phyloP scores from a whole-genome alignment of 2,113 vertebrate species.

The Scytalopus superciliaris region DNA sequence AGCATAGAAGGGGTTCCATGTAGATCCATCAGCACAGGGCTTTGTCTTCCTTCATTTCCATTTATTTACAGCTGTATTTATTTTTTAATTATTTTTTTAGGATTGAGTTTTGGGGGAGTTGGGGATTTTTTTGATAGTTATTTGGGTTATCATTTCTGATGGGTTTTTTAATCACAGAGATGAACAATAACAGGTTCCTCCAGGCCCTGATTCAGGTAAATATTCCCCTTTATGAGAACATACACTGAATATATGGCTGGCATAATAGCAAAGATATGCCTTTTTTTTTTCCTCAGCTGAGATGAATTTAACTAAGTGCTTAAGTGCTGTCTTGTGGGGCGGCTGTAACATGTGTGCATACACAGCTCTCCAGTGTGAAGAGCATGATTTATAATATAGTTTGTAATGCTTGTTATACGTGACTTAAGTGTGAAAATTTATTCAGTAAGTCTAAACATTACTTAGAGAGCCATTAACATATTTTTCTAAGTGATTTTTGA shows the following conservation, averaged over 20 bases:
- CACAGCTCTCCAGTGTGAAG: not conserved
- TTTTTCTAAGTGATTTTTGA: conserved; percentile 71
- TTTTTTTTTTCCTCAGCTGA: not conserved
- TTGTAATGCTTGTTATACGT: conserved; percentile 52
- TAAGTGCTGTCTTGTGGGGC: not conserved
- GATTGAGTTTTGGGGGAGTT: not conserved
- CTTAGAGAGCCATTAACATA: conserved; percentile 66
- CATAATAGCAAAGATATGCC: not conserved
- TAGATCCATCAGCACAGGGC: not conserved
- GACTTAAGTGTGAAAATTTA: conserved; percentile 63
- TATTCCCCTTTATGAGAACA: not conserved
- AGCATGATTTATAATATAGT: not conserved
- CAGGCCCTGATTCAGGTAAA: not conserved
- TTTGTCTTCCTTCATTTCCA: not conserved
- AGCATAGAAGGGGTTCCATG: not conserved
- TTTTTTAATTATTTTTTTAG: not conserved
- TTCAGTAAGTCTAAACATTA: conserved; percentile 54
- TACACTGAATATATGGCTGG: not conserved
- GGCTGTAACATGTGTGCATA: not conserved
- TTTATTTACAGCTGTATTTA: not conserved
- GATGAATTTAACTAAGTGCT: not conserved
- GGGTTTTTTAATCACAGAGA: not conserved
- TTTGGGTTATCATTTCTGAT: not conserved
- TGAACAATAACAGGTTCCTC: not conserved
- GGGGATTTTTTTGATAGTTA: not conserved